Conservation (phyloP, 92 coral and sea anemone genomes). For the Porites cylindrica region DNA sequence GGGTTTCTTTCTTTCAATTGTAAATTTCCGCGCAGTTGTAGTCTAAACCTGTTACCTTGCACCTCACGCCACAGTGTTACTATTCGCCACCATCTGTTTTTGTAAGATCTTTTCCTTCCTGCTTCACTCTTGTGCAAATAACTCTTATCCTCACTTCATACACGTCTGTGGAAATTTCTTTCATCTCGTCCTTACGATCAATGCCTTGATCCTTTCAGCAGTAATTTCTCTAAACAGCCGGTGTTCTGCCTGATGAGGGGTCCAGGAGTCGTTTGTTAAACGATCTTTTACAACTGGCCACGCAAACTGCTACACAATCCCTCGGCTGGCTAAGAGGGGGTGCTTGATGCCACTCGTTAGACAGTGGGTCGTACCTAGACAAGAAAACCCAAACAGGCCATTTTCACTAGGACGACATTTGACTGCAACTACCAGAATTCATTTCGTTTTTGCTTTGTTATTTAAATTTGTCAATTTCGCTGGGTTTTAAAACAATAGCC, state of each 20-base stretch:
- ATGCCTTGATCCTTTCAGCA: background rate
- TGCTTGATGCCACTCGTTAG: slow-evolving; percentile 93
- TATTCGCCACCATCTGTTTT: background rate
- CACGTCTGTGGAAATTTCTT: background rate
- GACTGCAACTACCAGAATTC: too few relatives aligned
- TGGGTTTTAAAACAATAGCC: too few relatives aligned
- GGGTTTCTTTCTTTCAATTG: background rate
- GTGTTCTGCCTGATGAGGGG: slow-evolving; percentile 32
- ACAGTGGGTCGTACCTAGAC: slow-evolving; percentile 90
- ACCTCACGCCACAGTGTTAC: background rate
- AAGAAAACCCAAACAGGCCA: background rate
- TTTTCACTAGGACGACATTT: too few relatives aligned
- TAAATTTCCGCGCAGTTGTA: background rate
- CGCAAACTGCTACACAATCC: slow-evolving; percentile 99
- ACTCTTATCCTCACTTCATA: background rate
- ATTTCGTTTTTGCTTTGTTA: too few relatives aligned
- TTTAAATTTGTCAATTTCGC: too few relatives aligned
- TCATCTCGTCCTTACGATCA: background rate
- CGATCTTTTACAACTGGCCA: slow-evolving; percentile 84
- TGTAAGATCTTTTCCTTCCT: background rate
- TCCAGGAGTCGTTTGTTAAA: slow-evolving; percentile 73
- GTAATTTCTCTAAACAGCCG: slow-evolving; percentile 4
- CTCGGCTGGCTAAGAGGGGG: slow-evolving; percentile 97
- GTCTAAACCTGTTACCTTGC: background rate
- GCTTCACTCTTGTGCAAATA: background rate